Evolutionary conservation across 2,797 vertebrate species (phyloP).

Genomic region (Enteromius mattozi): DNA sequence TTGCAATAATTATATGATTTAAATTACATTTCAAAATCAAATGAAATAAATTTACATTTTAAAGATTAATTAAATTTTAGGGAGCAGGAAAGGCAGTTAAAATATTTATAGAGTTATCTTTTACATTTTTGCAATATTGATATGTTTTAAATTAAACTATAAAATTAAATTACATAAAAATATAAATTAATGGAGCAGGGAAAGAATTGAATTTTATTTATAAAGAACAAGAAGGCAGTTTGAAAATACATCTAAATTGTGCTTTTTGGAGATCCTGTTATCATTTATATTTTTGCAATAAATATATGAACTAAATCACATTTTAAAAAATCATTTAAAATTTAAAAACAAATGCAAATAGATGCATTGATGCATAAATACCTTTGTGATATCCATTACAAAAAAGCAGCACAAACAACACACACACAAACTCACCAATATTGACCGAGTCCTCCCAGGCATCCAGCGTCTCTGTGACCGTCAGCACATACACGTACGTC

Average conservation of each 20-base stretch:
- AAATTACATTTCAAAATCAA: background rate
- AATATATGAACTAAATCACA: background rate
- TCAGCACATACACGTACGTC: constrained; percentile 96
- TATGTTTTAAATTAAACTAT: background rate
- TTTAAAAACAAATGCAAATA: background rate
- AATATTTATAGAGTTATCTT: background rate
- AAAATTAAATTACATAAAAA: background rate
- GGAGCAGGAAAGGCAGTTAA: background rate
- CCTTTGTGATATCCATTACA: background rate
- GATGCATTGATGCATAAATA: background rate
- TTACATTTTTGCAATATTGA: background rate
- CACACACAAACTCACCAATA: constrained; percentile 82
- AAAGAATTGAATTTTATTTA: background rate
- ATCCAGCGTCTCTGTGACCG: constrained; percentile 95
- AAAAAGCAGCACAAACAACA: background rate
- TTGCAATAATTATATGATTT: background rate
- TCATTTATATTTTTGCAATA: background rate
- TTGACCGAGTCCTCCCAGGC: constrained; percentile 98
- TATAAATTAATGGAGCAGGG: background rate
- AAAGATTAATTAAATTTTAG: background rate
- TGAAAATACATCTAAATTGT: background rate
- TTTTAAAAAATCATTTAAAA: background rate
- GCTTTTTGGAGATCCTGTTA: background rate
- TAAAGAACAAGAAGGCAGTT: background rate
- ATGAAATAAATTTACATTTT: background rate